These are phyloP conservation scores for Rhopalosiphum padi DNA, from an alignment of 1,140 invertebrate species.

Conservation along the genomic window DNA sequence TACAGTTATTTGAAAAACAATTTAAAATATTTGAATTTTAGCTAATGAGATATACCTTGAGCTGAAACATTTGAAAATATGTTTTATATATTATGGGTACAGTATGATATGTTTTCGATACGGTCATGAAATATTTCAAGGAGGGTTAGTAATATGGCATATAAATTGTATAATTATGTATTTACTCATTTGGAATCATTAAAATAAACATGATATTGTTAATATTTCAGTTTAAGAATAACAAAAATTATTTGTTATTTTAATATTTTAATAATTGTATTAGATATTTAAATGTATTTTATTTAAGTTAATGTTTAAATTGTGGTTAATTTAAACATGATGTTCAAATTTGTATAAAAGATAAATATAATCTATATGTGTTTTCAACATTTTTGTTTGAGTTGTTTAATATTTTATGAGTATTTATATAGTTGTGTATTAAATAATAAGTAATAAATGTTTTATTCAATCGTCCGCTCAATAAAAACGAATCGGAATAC, in stretches of 20 bases:
- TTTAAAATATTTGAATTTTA: slow-evolving; percentile 13
- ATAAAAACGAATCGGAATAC: not conserved
- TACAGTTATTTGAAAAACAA: not conserved
- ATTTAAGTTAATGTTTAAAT: not conserved
- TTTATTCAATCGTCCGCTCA: not conserved
- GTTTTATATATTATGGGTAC: not conserved
- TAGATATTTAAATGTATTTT: not conserved
- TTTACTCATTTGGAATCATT: not conserved
- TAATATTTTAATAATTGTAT: not conserved
- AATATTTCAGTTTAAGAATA: not conserved
- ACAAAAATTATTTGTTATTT: not conserved
- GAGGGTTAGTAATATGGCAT: not conserved
- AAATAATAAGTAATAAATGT: not conserved
- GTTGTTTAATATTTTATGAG: not conserved
- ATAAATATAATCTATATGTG: not conserved
- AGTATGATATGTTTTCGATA: not conserved
- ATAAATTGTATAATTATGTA: not conserved
- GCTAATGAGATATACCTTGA: not conserved
- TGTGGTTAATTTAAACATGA: not conserved
- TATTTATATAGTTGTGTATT: not conserved
- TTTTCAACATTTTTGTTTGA: not conserved
- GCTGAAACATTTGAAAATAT: not conserved
- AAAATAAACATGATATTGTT: not conserved
- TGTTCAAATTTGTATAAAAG: not conserved
- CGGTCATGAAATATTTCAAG: not conserved